Evolutionary conservation across 1,140 invertebrate species (phyloP).

Genomic region (Pachypeltis micranthus): DNA sequence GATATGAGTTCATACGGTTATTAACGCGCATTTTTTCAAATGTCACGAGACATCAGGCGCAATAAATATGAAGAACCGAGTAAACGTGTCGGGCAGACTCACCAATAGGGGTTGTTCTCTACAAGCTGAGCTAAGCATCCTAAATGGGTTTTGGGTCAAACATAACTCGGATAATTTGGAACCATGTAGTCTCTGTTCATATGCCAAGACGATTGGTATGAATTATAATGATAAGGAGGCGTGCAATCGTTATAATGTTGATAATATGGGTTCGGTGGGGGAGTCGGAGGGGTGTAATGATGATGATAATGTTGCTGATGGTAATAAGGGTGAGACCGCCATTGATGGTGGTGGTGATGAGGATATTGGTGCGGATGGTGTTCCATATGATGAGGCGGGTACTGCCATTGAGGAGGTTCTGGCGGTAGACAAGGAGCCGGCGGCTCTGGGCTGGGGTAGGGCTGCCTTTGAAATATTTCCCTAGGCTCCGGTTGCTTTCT

Average conservation of each 20-base stretch:
- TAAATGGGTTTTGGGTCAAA: slow-evolving; percentile 27
- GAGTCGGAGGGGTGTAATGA: slow-evolving; percentile 12
- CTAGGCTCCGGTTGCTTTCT: slow-evolving; percentile 20
- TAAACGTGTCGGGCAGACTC: no score
- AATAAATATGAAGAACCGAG: no score
- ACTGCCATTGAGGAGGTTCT: slow-evolving; percentile 10
- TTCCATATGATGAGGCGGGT: slow-evolving; percentile 8
- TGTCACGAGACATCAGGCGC: no score
- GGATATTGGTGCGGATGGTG: slow-evolving; percentile 15
- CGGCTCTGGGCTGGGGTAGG: slow-evolving; percentile 12
- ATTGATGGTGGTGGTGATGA: slow-evolving; percentile 21
- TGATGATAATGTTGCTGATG: slow-evolving; percentile 20
- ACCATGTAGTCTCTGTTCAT: slow-evolving; percentile 19
- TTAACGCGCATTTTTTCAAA: no score
- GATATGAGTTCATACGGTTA: no score
- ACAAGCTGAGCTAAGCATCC: slow-evolving; percentile 24
- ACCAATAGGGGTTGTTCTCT: slow-evolving; percentile 24
- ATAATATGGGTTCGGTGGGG: slow-evolving; percentile 11
- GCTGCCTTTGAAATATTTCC: slow-evolving; percentile 16
- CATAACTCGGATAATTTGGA: slow-evolving; percentile 18
- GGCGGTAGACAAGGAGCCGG: slow-evolving; percentile 9
- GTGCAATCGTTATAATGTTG: slow-evolving; percentile 10
- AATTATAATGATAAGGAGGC: slow-evolving; percentile 10
- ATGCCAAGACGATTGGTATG: slow-evolving; percentile 11
- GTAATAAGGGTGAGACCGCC: slow-evolving; percentile 23